Evolutionary conservation across 2,797 vertebrate species (phyloP).

Genomic region (Phrynocephalus guinanensis): DNA sequence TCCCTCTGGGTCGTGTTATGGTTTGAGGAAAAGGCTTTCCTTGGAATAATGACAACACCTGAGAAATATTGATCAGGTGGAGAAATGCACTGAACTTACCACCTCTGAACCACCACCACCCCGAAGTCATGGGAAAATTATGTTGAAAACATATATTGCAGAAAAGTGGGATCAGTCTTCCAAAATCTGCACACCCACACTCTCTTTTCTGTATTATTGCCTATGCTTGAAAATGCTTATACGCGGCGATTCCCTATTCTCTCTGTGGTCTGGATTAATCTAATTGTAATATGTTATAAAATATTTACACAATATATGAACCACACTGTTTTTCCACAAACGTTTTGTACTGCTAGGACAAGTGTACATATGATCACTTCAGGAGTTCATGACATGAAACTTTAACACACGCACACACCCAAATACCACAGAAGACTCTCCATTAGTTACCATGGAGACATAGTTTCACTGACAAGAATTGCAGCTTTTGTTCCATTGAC

Average conservation of each 20-base stretch:
- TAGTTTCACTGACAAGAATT: conserved; percentile 38
- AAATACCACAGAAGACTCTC: background rate
- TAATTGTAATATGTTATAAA: background rate
- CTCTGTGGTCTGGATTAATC: background rate
- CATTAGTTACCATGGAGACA: background rate
- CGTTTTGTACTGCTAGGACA: background rate
- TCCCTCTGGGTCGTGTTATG: too few species aligned
- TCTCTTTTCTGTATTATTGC: background rate
- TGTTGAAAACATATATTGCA: too few species aligned
- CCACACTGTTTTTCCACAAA: background rate
- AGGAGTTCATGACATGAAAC: background rate
- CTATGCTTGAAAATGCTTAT: background rate
- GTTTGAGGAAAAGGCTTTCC: too few species aligned
- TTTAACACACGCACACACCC: background rate
- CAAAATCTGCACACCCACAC: too few species aligned
- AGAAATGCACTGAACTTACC: too few species aligned
- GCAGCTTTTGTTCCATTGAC: conserved; percentile 2
- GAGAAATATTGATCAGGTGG: too few species aligned
- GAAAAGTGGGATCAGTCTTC: too few species aligned
- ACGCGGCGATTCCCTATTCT: background rate
- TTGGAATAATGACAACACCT: too few species aligned
- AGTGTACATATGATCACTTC: background rate
- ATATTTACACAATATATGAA: background rate
- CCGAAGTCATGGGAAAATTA: too few species aligned
- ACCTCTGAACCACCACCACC: too few species aligned